Evolutionary conservation across 2,888 invertebrate species (phyloP).

Genomic region (Yponomeuta cagnagella): DNA sequence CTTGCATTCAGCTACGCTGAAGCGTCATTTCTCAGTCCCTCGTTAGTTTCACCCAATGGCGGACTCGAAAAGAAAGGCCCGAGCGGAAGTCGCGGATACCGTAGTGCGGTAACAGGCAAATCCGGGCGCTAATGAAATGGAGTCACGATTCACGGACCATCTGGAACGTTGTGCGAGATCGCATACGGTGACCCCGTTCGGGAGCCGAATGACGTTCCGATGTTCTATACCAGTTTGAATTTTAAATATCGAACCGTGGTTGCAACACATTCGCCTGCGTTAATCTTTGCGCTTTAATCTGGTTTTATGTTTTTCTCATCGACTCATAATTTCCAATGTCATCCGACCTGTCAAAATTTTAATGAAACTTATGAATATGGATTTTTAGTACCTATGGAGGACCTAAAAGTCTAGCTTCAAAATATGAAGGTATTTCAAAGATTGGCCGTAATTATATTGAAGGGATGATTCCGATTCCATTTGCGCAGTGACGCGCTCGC

Average conservation of each 20-base stretch:
- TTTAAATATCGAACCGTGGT: constrained; percentile 4
- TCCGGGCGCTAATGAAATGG: constrained; percentile 60
- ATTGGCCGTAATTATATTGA: no score
- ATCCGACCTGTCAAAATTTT: no score
- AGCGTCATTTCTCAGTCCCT: constrained; percentile 30
- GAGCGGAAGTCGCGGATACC: constrained; percentile 42
- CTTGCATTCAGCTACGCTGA: constrained; percentile 6
- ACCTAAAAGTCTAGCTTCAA: background rate
- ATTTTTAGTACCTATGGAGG: no score
- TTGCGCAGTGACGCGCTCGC: background rate
- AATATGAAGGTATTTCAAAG: no score
- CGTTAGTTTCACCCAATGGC: constrained; percentile 42
- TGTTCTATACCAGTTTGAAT: constrained; percentile 6
- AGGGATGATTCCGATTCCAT: background rate
- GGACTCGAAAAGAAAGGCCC: constrained; percentile 41
- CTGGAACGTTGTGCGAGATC: constrained; percentile 24
- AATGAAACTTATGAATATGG: no score
- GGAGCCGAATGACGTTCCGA: constrained; percentile 3
- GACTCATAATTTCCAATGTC: background rate
- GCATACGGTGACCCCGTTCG: constrained; percentile 1
- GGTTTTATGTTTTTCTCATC: background rate
- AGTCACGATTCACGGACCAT: constrained; percentile 37
- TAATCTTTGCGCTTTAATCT: background rate
- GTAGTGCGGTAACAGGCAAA: constrained; percentile 52
- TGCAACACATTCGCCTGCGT: background rate